Conservation (phyloP, 2,888 invertebrate species). For the Julus scanicus region DNA sequence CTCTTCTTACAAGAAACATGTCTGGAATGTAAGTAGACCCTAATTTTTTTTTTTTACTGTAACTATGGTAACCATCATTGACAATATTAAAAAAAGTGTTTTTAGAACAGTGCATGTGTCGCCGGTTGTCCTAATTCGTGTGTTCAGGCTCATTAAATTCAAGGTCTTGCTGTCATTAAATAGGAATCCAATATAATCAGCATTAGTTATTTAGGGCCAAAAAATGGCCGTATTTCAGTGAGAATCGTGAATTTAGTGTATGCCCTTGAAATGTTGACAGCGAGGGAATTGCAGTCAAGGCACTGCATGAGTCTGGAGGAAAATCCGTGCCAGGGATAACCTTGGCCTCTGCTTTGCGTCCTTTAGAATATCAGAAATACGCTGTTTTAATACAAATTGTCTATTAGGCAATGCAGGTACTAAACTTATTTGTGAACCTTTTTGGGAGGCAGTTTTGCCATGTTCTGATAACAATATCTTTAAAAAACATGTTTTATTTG, state of each 20-base stretch:
- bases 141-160: not conserved
- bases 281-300: not conserved
- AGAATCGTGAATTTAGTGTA: not conserved
- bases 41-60: not conserved
- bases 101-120: not conserved
- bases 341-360: not conserved
- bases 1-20: not conserved
- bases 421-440: not conserved
- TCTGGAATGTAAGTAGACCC: not conserved
- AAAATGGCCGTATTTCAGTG: not conserved
- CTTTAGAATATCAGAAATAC: not conserved
- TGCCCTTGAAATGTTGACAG: not conserved
- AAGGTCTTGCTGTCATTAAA: not conserved
- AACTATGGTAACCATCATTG: not conserved
- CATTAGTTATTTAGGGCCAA: not conserved
- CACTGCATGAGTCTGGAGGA: not conserved
- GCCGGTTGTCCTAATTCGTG: not conserved
- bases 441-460: not conserved
- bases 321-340: not conserved
- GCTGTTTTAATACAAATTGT: conserved; percentile 14
- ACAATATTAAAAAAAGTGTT: not conserved
- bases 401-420: not conserved
- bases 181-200: not conserved
- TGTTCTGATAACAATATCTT: not conserved
- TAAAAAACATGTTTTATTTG: not conserved